Evolutionary conservation across 2,888 invertebrate species (phyloP), one percentile per base, ranked within the genome.

Genomic region (Chaitophorus viminalis): DNA sequence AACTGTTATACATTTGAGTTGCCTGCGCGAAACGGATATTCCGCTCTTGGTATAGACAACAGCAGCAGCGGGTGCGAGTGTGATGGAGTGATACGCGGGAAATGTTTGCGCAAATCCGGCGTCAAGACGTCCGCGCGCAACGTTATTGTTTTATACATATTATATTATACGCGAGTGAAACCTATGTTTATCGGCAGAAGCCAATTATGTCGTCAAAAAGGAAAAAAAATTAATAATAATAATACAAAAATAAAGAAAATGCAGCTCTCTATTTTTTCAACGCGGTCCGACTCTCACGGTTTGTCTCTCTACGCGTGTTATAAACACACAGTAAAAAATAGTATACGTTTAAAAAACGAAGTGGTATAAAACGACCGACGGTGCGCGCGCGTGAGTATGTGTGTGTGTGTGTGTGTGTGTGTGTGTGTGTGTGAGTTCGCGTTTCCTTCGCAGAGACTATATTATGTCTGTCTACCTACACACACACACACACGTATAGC

Each of bases 191-290:
- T 54, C 78, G 60, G 68, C 81, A 6, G 31, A 68, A 82, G 29
- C 70, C 81, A 82, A 82, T 82, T 82, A 82, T 68, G 81, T 82
- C 81, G 65, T 82, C 81, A 82, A 68, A 79, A 65, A 79, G 14
- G 39, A 14, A 36, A 18, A 14, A 6, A 33, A 54, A 25, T 33
- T 31, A 39, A 54, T 31, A 77, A 77, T 54, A 54, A 54, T 70
- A 70, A 70, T 14, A 70, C 70, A 29, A 21, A 33, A 29, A 14
- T 18, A 31, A 1, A 72, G 21, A 72, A 36, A 29, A 68, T 29
- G 3, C 68, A 11, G 68, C 68, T 29, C 33, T 74, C 46, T 33
- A 36, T n/a, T 72, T 72, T 31, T 72, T 5, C 6, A 60, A 25
- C 21, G 60, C 60, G 8, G n/a, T 70, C 11, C 68, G 2, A 72